These are phyloP conservation scores for Lycodopsis pacificus DNA, from an alignment of 2,797 vertebrate genomes.

Conservation along the genomic window DNA sequence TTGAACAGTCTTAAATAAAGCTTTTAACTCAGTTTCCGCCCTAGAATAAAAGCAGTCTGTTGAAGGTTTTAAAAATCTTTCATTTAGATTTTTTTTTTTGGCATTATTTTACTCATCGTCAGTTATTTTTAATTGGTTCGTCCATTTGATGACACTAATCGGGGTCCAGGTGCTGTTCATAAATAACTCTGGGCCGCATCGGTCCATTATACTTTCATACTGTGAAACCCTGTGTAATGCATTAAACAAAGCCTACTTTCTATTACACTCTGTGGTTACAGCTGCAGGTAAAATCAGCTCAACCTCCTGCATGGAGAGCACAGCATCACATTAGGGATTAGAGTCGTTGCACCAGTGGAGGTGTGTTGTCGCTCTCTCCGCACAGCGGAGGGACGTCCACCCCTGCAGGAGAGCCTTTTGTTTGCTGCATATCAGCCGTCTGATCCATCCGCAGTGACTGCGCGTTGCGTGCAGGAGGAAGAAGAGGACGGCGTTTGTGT, in stretches of 20 bases:
- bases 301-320: constrained; percentile 14
- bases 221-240: constrained; percentile 11
- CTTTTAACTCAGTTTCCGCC: no score
- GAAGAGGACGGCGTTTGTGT: constrained; percentile 29
- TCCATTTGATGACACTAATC: background rate
- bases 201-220: background rate
- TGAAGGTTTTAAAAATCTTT: background rate
- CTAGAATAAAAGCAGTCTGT: background rate
- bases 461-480: constrained; percentile 33
- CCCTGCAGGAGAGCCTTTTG: constrained; percentile 46
- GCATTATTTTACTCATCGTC: background rate
- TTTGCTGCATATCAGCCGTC: constrained; percentile 43
- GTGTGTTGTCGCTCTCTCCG: constrained; percentile 36
- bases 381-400: constrained; percentile 32
- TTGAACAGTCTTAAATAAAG: background rate
- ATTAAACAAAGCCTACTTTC: background rate
- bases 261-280: background rate
- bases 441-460: constrained; percentile 49
- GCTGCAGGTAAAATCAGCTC: constrained; percentile 1
- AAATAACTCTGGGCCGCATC: background rate
- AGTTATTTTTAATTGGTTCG: constrained; percentile 2
- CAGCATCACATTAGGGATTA: constrained; percentile 29
- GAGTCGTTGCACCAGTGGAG: constrained; percentile 30
- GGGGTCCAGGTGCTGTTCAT: no score
- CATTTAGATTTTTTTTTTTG: background rate